Evolutionary conservation across 2,797 vertebrate species (phyloP).

Genomic region (Bothrops alternatus): DNA sequence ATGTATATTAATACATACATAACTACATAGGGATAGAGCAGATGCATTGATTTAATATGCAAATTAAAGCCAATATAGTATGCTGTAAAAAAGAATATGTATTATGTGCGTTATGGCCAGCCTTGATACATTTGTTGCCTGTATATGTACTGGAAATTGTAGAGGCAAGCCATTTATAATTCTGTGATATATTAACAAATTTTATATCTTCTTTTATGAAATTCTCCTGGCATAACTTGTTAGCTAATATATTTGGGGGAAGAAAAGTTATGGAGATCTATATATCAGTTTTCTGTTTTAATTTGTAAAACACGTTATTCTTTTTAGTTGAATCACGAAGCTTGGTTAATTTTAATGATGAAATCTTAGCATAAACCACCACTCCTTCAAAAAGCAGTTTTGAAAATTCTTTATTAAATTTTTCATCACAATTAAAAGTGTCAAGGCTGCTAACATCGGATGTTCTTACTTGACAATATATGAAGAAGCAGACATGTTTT

Average conservation of each 20-base stretch:
- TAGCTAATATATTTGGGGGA: background rate
- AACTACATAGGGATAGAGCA: background rate
- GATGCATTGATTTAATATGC: background rate
- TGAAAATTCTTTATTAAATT: background rate
- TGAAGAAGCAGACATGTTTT: too few species aligned
- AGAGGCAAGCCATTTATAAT: background rate
- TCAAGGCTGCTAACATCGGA: too few species aligned
- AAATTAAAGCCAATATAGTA: background rate
- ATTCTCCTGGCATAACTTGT: background rate
- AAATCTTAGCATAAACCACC: constrained; percentile 7
- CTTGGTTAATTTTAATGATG: constrained; percentile 5
- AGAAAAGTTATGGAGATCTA: background rate
- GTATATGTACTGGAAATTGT: background rate
- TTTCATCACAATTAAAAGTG: background rate
- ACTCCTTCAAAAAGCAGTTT: constrained; percentile 8
- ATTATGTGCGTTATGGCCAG: background rate
- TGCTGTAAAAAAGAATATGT: background rate
- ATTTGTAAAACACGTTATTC: background rate
- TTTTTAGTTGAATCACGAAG: background rate
- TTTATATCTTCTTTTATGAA: background rate
- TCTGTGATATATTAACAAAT: background rate
- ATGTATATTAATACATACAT: background rate
- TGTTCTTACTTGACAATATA: too few species aligned
- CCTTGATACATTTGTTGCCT: background rate
- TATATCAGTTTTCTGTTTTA: background rate